phyloP scores from a whole-genome alignment of 2,888 invertebrate species.

The Agelastica alni region DNA sequence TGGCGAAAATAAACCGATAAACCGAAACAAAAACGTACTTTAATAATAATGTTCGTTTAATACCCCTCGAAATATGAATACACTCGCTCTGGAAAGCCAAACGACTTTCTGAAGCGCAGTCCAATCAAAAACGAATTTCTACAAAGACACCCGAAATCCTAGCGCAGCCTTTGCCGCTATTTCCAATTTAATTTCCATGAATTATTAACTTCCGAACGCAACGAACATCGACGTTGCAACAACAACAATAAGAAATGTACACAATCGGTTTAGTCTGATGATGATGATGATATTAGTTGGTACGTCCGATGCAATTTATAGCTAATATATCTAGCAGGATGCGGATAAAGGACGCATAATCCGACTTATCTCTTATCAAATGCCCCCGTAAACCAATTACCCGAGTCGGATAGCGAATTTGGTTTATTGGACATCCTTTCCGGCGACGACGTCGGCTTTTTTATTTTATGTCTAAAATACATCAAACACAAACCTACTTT shows the following conservation, averaged over 20 bases:
- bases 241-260: slow-evolving; percentile 33
- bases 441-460: too few relatives aligned
- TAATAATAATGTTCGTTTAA: background rate
- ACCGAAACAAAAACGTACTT: too few relatives aligned
- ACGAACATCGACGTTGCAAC: slow-evolving; percentile 13
- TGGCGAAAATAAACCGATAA: too few relatives aligned
- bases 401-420: slow-evolving; percentile 32
- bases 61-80: too few relatives aligned
- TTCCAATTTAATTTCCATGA: slow-evolving; percentile 13
- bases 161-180: background rate
- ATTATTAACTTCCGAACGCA: slow-evolving; percentile 3
- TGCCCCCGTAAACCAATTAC: slow-evolving; percentile 42
- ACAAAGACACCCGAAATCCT: slow-evolving; percentile 8
- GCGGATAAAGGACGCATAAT: slow-evolving; percentile 36
- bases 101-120: background rate
- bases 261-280: slow-evolving; percentile 17
- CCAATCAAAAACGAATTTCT: background rate
- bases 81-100: background rate
- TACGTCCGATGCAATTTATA: slow-evolving; percentile 48
- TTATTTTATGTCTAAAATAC: too few relatives aligned
- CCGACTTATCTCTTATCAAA: slow-evolving; percentile 42
- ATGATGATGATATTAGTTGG: slow-evolving; percentile 30
- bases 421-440: slow-evolving; percentile 14
- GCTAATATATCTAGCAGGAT: slow-evolving; percentile 45
- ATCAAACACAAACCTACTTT: too few relatives aligned